Evolutionary conservation across 2,113 vertebrate genomes (phyloP), one percentile per base, ranked within the genome.

Genomic region (Artemisiospiza belli): DNA sequence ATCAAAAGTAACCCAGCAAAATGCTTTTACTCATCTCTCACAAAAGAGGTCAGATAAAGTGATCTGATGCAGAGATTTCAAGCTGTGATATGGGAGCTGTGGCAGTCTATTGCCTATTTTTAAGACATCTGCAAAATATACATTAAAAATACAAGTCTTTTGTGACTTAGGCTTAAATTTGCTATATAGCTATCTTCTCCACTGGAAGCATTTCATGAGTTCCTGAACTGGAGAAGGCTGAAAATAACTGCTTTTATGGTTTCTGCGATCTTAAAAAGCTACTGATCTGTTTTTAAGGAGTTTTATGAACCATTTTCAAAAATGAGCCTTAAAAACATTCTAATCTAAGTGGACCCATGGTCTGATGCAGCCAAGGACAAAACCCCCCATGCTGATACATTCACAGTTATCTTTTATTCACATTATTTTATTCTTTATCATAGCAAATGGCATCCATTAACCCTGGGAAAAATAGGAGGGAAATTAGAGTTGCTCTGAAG

Each of bases 401-500:
- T 64, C 52, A 61, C 58, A 12, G 2, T 87, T 87, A 66, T 92
- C 59, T 92, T 64, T 31, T 82, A 46, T 86, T 90, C 85, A 13
- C 24, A 20, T 78, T 69, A 54, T 78, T 78, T 70, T 28, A 39
- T 78, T 69, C 39, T 35, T 89, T 90, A 54, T 77, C n/a, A 15
- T 68, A 77, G 64, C 66, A 93, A 95, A 94, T 92, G 49, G 54
- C 51, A 92, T 90, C 89, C 87, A 92, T 92, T 92, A 85, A 64
- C 63, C 58, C n/a, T 59, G 43, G 57, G 52, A 52, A 59, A 95
- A 95, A 83, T 75, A 93, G 83, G 49, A 69, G 54, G 31, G 80
- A 58, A 80, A 95, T 83, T 52, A 52, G 5, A 14, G 6, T 57
- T 39, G 88, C 90, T 90, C 47, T 44, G 37, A 86, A 88, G 92